Conservation (phyloP, 2,113 vertebrate species). For the Sakesphorus luctuosus region DNA sequence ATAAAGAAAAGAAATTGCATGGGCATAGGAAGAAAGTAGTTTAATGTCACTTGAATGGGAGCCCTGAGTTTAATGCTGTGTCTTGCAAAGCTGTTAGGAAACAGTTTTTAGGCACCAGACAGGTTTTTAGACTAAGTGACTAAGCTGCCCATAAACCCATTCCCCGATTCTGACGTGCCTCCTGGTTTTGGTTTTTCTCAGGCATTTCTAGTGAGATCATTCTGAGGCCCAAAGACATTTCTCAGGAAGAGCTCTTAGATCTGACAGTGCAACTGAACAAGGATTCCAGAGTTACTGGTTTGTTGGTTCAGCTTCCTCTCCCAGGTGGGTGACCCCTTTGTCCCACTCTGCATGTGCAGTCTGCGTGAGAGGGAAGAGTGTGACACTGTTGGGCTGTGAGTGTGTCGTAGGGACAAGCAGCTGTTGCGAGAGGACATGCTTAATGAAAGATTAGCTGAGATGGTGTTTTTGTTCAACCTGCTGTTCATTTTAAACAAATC, state of each 20-base stretch:
- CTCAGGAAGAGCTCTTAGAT: slow-evolving; percentile 89
- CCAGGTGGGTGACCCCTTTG: slow-evolving; percentile 70
- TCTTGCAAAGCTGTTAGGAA: not conserved
- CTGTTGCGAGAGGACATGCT: not conserved
- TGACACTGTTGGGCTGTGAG: not conserved
- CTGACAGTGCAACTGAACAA: slow-evolving; percentile 85
- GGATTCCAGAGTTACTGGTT: slow-evolving; percentile 87
- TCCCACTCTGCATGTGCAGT: not conserved
- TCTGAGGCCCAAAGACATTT: slow-evolving; percentile 82
- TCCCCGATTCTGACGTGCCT: not conserved
- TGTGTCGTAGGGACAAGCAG: not conserved
- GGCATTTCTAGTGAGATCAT: slow-evolving; percentile 87
- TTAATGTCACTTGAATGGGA: not conserved
- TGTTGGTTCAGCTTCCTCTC: slow-evolving; percentile 91
- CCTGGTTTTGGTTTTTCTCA: slow-evolving; percentile 25
- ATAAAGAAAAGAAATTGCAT: not conserved
- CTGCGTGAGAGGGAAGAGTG: not conserved
- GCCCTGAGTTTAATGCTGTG: fast-evolving
- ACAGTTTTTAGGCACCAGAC: not conserved
- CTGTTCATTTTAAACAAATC: not conserved
- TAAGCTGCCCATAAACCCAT: not conserved
- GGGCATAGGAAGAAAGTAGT: not conserved
- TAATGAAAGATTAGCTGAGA: not conserved
- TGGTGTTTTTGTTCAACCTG: not conserved
- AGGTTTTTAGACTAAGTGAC: not conserved